Evolutionary conservation across 2,888 invertebrate species (phyloP), one percentile per base, ranked within the genome.

Genomic region (Microplitis manilae): DNA sequence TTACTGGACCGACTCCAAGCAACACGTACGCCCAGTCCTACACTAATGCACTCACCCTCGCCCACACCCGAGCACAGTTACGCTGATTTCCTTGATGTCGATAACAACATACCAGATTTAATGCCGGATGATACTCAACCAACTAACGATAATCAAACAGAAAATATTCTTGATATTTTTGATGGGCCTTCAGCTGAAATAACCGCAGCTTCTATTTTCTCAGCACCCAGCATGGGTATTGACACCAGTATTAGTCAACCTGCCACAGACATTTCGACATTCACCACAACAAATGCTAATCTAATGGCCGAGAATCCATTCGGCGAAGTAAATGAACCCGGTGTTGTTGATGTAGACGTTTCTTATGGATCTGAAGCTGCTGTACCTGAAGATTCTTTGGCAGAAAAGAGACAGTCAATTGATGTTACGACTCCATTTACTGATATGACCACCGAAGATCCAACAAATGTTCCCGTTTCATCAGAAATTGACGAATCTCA

Each of bases 21-120:
- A 5, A 96, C 96, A 0, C 93, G 96, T 81, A 96, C 96, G 0
- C 97, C 97, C 0, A 96, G 96, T 88, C 97, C 97, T 0, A 95
- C 96, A 0, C 94, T 96, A 8, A 95, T 95, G 91, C 96, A 96
- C 87, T 96, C 96, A 0, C 96, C 96, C 0, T 95, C 96, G 85
- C 96, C 96, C 2, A 96, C 96, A 0, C 96, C 94, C 0, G 94
- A 94, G 82, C 92, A 93, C 17, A 91, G 91, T 1, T 91, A 92
- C 78, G 93, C 92, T 6, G 94, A 94, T 88, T 89, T 94, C 9
- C 91, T 94, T 39, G 94, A 95, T 90, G 92, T 94, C 79, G 90
- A 90, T 65, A 83, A 85, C 17, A 89, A 86, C 76, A 87, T 90
- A 41, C 89, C 89, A 5, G 90, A 90, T 69, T 81, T 90, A 8